Conservation (phyloP, 2,797 vertebrate genomes). For the Chrosomus eos region DNA sequence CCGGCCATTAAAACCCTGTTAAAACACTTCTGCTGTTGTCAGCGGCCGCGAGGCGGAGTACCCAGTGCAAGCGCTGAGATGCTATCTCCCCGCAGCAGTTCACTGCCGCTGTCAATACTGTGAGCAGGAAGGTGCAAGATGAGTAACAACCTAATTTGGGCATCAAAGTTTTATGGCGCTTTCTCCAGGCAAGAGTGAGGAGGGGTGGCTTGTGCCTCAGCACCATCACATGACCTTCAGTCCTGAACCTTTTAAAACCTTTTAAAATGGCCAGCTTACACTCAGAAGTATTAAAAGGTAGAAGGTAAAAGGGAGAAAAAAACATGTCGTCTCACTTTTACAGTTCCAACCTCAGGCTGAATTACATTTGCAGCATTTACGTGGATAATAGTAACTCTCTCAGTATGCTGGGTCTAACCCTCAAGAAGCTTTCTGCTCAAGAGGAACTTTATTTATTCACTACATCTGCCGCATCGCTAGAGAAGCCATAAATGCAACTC, state of each 20-base stretch:
- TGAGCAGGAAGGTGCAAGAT: constrained; percentile 93
- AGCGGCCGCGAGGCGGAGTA: constrained; percentile 87
- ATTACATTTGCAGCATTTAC: constrained; percentile 79
- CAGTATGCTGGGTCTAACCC: constrained; percentile 53
- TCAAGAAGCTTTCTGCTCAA: constrained; percentile 65
- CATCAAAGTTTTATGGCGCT: constrained; percentile 96
- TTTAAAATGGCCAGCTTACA: constrained; percentile 65
- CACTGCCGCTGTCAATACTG: constrained; percentile 94
- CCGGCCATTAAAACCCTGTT: constrained; percentile 99
- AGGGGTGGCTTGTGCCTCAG: constrained; percentile 72
- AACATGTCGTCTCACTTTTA: constrained; percentile 71
- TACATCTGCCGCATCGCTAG: constrained; percentile 58
- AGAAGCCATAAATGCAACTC: constrained; percentile 55
- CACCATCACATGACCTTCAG: constrained; percentile 78
- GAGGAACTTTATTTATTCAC: constrained; percentile 79
- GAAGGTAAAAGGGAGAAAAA: constrained; percentile 43
- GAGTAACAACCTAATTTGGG: constrained; percentile 97
- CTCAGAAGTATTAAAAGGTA: constrained; percentile 62
- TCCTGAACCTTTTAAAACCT: constrained; percentile 77
- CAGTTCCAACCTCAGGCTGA: constrained; percentile 76
- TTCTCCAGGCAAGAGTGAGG: constrained; percentile 73
- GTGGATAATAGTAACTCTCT: constrained; percentile 75
- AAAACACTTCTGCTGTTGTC: constrained; percentile 99
- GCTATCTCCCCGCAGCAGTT: constrained; percentile 87
- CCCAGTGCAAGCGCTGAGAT: constrained; percentile 76